Conservation (phyloP, 2,797 vertebrate genomes). For the Phoebastria nigripes region DNA sequence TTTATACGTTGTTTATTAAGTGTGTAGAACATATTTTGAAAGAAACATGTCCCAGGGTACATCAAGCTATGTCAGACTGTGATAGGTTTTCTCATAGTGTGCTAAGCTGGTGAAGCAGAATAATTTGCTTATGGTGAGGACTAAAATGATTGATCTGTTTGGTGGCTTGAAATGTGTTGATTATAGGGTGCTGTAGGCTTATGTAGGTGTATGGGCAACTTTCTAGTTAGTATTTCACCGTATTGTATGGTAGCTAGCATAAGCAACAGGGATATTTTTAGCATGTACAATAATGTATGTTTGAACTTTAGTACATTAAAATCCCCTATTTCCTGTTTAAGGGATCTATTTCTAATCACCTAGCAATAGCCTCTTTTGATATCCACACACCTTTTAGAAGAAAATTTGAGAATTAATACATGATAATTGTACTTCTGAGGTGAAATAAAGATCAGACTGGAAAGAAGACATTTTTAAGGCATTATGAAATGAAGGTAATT, state of each 20-base stretch:
- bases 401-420: not conserved
- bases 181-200: not conserved
- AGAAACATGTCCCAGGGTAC: not conserved
- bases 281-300: not conserved
- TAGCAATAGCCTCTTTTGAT: not conserved
- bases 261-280: not conserved
- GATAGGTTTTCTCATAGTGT: not conserved
- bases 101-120: slow-evolving; percentile 13
- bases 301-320: not conserved
- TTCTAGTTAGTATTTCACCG: not conserved
- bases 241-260: not conserved
- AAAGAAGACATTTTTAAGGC: not conserved
- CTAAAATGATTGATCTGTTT: slow-evolving; percentile 20
- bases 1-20: slow-evolving; percentile 16
- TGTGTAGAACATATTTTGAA: slow-evolving; percentile 14
- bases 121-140: not conserved
- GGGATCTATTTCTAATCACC: not conserved
- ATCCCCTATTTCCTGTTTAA: not conserved
- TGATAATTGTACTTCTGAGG: not conserved
- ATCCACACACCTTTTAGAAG: not conserved
- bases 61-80: slow-evolving; percentile 7
- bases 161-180: slow-evolving; percentile 6
- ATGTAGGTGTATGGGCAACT: not conserved
- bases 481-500: not conserved
- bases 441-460: not conserved